These are phyloP conservation scores for Orthonyx spaldingii DNA, from an alignment of 2,113 vertebrate species.

Conservation along the genomic window DNA sequence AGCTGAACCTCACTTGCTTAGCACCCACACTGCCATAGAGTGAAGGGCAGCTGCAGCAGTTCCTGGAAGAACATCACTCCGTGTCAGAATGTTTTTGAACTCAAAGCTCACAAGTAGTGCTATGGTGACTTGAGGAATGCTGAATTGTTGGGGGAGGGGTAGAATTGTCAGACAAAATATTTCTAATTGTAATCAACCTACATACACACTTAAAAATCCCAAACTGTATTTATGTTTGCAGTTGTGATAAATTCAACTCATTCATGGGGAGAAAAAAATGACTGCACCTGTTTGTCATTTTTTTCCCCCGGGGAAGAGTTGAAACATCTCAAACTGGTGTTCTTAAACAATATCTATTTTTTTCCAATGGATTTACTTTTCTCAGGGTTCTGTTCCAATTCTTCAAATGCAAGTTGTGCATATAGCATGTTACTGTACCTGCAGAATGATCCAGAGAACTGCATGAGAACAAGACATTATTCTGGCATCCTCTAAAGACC, in stretches of 20 bases:
- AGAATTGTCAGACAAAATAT: background rate
- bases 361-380: conserved; percentile 39
- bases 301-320: background rate
- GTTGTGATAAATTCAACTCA: background rate
- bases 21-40: background rate
- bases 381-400: conserved; percentile 60
- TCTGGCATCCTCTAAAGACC: background rate
- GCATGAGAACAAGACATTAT: background rate
- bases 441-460: background rate
- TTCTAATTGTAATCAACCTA: conserved; percentile 8
- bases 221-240: conserved; percentile 35
- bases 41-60: background rate
- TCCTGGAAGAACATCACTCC: background rate
- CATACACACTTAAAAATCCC: conserved; percentile 5
- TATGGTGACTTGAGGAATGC: background rate
- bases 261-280: background rate
- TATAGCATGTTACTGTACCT: background rate
- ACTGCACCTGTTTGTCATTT: background rate
- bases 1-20: background rate
- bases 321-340: conserved; percentile 4
- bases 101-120: background rate
- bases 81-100: background rate
- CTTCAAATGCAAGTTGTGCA: background rate
- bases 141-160: background rate
- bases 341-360: background rate